A percentile compares a stretch with the other conserved stretches of the same genome.
phyloP scores from a whole-genome alignment of 2,888 invertebrate genomes.

The Drosophila melanocephala region DNA sequence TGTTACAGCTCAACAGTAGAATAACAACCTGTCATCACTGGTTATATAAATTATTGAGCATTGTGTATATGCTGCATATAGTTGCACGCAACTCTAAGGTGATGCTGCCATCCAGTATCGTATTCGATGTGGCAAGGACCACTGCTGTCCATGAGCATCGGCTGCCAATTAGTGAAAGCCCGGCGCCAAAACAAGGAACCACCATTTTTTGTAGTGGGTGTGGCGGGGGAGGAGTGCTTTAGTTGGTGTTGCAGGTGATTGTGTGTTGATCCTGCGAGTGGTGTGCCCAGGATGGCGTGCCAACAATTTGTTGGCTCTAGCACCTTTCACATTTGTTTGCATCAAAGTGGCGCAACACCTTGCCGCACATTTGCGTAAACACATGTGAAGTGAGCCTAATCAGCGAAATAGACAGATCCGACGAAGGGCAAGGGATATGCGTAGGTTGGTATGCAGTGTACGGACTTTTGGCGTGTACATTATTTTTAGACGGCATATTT shows the following conservation, averaged over 20 bases:
- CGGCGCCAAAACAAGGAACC: constrained; percentile 3
- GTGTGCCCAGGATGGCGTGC: constrained; percentile 9
- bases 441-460: neutral
- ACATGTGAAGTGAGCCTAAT: constrained; percentile 39
- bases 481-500: neutral
- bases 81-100: constrained; percentile 8
- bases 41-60: constrained; percentile 10
- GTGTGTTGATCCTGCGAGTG: neutral
- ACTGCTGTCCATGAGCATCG: constrained; percentile 20
- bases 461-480: neutral
- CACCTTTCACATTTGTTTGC: constrained; percentile 33
- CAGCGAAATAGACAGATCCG: constrained; percentile 33
- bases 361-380: constrained; percentile 36
- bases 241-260: neutral
- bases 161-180: constrained; percentile 44
- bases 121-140: constrained; percentile 2
- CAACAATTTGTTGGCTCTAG: constrained; percentile 13
- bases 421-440: no score
- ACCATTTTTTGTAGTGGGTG: neutral
- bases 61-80: constrained; percentile 22
- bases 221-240: neutral
- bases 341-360: constrained; percentile 21
- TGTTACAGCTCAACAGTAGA: neutral
- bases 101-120: constrained; percentile 5
- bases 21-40: constrained; percentile 24